Conservation (phyloP, 92 coral and sea anemone species). For the Phenganax subtilis region DNA sequence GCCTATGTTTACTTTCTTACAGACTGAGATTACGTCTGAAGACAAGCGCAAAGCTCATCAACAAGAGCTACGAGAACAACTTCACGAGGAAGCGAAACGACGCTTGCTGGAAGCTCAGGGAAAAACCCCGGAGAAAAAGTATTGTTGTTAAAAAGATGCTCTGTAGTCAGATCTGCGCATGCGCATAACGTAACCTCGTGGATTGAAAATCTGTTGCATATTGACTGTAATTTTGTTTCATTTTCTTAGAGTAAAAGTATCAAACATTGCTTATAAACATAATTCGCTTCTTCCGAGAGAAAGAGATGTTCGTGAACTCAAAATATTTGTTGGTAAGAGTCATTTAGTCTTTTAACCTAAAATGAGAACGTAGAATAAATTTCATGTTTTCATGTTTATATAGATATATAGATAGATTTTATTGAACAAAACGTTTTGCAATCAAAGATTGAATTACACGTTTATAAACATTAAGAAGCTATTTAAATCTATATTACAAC, state of each 20-base stretch:
- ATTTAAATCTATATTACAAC: no score
- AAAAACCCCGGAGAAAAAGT: slow-evolving; percentile 40
- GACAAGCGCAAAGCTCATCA: slow-evolving; percentile 93
- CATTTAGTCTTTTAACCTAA: not conserved
- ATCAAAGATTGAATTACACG: no score
- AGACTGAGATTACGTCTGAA: slow-evolving; percentile 93
- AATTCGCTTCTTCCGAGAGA: slow-evolving; percentile 71
- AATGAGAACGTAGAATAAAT: not conserved
- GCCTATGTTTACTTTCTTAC: not conserved
- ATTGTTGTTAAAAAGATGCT: not conserved
- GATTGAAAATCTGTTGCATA: not conserved
- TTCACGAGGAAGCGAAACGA: slow-evolving; percentile 97
- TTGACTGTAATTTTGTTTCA: not conserved
- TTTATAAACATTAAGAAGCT: not conserved
- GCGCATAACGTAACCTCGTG: not conserved
- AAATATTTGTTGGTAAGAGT: slow-evolving; percentile 81
- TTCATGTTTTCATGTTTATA: not conserved
- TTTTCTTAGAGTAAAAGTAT: slow-evolving; percentile 68
- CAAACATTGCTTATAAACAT: slow-evolving; percentile 93
- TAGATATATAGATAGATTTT: no score
- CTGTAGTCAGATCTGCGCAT: not conserved
- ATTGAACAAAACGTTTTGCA: no score
- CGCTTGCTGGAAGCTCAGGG: slow-evolving; percentile 92
- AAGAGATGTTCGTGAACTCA: slow-evolving; percentile 80
- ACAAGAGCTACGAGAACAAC: slow-evolving; percentile 80